Percentiles rank a stretch among this genome's conserved stretches.
These are phyloP conservation scores for Nomada goodeniana DNA, from an alignment of 2,888 invertebrate species.

Conservation along the genomic window DNA sequence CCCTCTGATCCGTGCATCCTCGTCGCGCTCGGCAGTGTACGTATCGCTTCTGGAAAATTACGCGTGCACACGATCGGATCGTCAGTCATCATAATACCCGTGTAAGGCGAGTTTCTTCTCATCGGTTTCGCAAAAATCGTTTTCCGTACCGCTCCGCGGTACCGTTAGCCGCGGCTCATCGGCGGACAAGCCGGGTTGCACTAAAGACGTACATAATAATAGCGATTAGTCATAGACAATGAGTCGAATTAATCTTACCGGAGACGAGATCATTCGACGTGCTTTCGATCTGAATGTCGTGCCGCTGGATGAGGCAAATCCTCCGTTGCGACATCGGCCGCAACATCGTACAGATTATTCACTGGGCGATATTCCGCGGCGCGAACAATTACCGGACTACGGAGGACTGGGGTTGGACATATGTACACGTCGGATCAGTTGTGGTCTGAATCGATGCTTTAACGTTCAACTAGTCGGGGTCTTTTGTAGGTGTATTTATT, in stretches of 20 bases:
- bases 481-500: background rate
- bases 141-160: conserved; percentile 22
- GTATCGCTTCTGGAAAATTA: conserved; percentile 15
- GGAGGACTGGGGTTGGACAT: conserved; percentile 13
- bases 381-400: conserved; percentile 37
- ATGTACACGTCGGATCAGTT: no score
- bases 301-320: conserved; percentile 53
- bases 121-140: conserved; percentile 57
- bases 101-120: conserved; percentile 36
- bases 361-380: conserved; percentile 44
- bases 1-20: background rate
- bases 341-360: conserved; percentile 56
- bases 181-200: conserved; percentile 42
- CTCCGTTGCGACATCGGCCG: conserved; percentile 47
- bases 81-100: conserved; percentile 18
- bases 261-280: conserved; percentile 60
- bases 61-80: conserved; percentile 1
- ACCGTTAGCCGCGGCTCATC: conserved; percentile 37
- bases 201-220: conserved; percentile 63
- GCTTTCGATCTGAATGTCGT: conserved; percentile 70
- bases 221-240: conserved; percentile 67
- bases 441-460: no score
- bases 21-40: background rate
- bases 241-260: conserved; percentile 63
- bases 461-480: no score